A percentile compares a stretch with the other conserved stretches of the same genome.
Conservation (phyloP, 2,113 vertebrate genomes). For the Barnardius zonarius region DNA sequence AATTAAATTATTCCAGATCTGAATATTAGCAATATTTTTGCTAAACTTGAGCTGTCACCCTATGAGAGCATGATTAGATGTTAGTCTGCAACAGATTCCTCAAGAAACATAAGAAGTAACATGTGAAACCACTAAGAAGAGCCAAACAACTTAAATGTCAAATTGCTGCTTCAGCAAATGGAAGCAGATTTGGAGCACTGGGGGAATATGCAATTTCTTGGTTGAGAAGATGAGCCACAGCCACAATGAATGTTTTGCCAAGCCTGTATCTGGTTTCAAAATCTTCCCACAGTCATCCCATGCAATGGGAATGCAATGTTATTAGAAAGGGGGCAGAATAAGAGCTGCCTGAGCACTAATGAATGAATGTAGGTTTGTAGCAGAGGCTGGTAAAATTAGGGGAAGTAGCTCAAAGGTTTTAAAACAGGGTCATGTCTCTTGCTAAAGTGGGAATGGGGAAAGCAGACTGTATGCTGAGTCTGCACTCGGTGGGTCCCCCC, state of each 20-base stretch:
- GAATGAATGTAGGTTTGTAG: not conserved
- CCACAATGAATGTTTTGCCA: conserved; percentile 26
- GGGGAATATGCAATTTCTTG: not conserved
- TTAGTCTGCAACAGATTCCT: not conserved
- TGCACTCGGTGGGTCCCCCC: not conserved
- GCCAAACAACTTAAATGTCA: not conserved
- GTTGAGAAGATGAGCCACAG: conserved; percentile 10
- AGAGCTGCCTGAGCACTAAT: not conserved
- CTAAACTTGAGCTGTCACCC: not conserved
- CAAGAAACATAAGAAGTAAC: not conserved
- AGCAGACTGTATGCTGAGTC: accelerated
- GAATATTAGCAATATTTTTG: not conserved
- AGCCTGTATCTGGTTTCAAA: conserved; percentile 1
- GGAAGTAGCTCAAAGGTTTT: not conserved
- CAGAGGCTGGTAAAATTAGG: accelerated
- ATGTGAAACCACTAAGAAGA: not conserved
- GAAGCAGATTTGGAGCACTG: conserved; percentile 5
- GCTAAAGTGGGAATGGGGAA: not conserved
- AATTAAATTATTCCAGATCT: not conserved
- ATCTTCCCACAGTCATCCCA: conserved; percentile 33
- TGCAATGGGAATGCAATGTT: not conserved
- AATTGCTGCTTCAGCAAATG: conserved; percentile 43
- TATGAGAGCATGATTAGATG: not conserved
- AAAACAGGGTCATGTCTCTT: not conserved
- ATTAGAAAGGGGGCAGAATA: not conserved